Evolutionary conservation across 2,888 invertebrate genomes (phyloP), one percentile per base, ranked within the genome.

Genomic region (Papilio gigon): DNA sequence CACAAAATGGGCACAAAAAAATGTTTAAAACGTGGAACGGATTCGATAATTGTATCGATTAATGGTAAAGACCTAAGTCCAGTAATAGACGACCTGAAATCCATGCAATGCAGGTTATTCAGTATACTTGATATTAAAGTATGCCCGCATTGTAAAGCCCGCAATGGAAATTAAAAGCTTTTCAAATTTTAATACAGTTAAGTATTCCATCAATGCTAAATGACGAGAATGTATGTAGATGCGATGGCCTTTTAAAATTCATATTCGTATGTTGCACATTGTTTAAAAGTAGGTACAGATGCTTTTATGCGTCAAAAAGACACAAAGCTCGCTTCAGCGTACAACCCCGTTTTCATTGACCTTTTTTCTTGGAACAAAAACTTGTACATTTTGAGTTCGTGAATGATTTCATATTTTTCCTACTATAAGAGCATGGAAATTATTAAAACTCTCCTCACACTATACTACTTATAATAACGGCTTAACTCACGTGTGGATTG

Each of bases 291-390:
- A 68, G 64, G 59, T 59, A 33, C 68, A 58, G 44, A 63, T 64
- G 68, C 64, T 60, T 67, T 64, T 68, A 33, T 64, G 47, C 64
- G 59, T 68, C 64, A 68, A 68, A 63, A 68, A 64, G 68, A 68
- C 59, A 68, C 68, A 68, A 64, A 68, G 68, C 68, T 27, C 62
- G 64, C 68, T 64, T 64, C 68, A 63, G 64, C 64, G 22, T 68
- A 50, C 68, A 64, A 68, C 64, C 68, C 68, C 63, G 68, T 64
- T 68, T 68, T 64, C 68, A 64, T 68, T 68, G 68, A 64, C 68
- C 68, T 63, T 68, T 68, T 59, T 68, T 68, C 68, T 68, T 64
- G 50, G 40, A 68, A 68, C 68, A 68, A 68, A 68, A 68, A 58
- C 44, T 37, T 68, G 53, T 47, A 37, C 20, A 64, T 56, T 58